Evolutionary conservation across 2,113 vertebrate species (phyloP), one percentile per base, ranked within the genome.

Genomic region (Puffinus mauretanicus): DNA sequence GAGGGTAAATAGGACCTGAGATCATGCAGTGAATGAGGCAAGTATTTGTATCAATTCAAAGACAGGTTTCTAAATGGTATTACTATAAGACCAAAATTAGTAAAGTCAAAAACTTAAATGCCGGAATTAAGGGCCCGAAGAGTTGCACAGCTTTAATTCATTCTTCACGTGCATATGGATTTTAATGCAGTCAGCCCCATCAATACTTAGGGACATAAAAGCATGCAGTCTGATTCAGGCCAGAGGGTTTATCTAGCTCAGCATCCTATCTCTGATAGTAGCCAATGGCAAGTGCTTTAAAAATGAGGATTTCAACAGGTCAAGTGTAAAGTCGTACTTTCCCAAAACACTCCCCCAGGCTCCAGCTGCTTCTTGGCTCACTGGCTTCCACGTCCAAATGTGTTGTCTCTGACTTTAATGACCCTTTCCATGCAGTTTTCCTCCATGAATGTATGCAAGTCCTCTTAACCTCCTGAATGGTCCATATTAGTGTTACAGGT

Each of bases 141-240:
- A 57, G 24, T 16, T 90, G 14, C 17, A 40, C 11, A 61, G 30
- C 40, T 78, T 92, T 67, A 86, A 69, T 40, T 72, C 13, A 13
- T 75, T 51, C 14, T 47, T 77, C n/a, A 55, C 0, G 0, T 72
- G 27, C 12, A 19, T 57, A 57, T 25, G 19, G 40, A 61, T 84
- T 60, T 75, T 67, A 65, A 75, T 47, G 24, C 9, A 20, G n/a
- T 67, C 55, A 75, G 32, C 5, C 42, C 18, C 15, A 25, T 18
- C 36, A 57, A 57, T 44, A 72, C 13, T 64, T 2, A 55, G 12
- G 24, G 34, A n/a, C 1, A 2, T 57, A 72, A 76, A 93, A 67
- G 5, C 26, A 21, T 77, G 70, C 46, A 58, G 15, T 36, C 17
- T 40, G 42, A 60, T 20, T 79, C 47, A 72, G 52, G 24, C 6